A percentile compares a stretch with the other conserved stretches of the same genome.
These are phyloP conservation scores for Hydrophis major DNA, from an alignment of 2,797 vertebrate species.

Conservation along the genomic window DNA sequence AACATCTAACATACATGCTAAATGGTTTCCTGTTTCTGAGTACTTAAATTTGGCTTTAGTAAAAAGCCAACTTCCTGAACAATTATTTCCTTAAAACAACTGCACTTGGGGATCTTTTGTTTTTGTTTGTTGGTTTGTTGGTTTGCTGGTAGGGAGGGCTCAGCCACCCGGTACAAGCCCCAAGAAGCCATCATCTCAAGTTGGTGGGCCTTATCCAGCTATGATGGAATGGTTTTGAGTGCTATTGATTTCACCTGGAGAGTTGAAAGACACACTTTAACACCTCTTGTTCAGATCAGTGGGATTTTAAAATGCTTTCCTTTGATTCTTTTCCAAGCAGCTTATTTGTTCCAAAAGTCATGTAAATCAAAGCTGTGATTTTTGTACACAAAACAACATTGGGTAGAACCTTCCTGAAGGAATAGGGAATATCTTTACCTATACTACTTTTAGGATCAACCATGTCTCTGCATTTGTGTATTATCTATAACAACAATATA, in stretches of 20 bases:
- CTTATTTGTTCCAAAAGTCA: not conserved
- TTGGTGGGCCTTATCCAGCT: not conserved
- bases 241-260: not conserved
- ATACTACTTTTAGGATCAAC: not conserved
- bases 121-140: conserved; percentile 35
- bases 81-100: conserved; percentile 69
- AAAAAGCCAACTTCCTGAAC: conserved; percentile 94
- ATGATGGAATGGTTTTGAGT: not conserved
- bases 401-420: not conserved
- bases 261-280: not conserved
- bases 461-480: not conserved
- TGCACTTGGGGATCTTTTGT: not conserved
- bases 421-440: not conserved
- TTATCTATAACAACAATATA: not conserved
- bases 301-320: not conserved
- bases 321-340: not conserved
- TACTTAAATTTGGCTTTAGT: conserved; percentile 95
- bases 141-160: conserved; percentile 41
- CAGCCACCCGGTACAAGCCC: not conserved
- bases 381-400: not conserved
- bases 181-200: not conserved
- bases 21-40: conserved; percentile 97
- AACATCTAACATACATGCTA: conserved; percentile 94
- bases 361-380: not conserved
- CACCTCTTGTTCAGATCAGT: not conserved